These are phyloP conservation scores for Bombyx huttoni DNA, from an alignment of 2,888 invertebrate species.

Conservation along the genomic window DNA sequence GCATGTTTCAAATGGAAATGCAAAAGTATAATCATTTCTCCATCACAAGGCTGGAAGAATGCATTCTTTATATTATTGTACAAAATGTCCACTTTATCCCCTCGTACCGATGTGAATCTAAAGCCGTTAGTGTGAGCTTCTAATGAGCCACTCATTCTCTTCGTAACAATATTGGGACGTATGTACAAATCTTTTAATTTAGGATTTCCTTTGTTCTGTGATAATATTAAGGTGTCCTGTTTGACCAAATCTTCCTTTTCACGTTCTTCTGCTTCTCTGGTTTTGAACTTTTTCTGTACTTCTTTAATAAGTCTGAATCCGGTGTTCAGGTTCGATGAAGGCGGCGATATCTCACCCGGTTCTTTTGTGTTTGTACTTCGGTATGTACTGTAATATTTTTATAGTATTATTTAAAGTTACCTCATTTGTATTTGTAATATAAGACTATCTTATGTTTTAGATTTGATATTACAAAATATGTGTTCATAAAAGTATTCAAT, in stretches of 20 bases:
- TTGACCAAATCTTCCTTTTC: slow-evolving; percentile 99
- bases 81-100: slow-evolving; percentile 98
- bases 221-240: slow-evolving; percentile 95
- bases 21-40: slow-evolving; percentile 98
- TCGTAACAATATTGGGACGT: slow-evolving; percentile 98
- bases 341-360: slow-evolving; percentile 94
- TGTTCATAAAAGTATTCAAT: too few species aligned
- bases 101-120: slow-evolving; percentile 97
- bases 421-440: too few species aligned
- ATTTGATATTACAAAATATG: too few species aligned
- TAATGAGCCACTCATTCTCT: slow-evolving; percentile 92
- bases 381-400: slow-evolving; percentile 79
- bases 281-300: slow-evolving; percentile 98
- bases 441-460: too few species aligned
- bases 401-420: too few species aligned
- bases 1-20: slow-evolving; percentile 99
- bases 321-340: slow-evolving; percentile 95
- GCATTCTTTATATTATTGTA: slow-evolving; percentile 99
- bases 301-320: slow-evolving; percentile 99
- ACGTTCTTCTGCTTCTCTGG: slow-evolving; percentile 97
- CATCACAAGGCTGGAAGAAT: slow-evolving; percentile 99
- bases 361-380: slow-evolving; percentile 98
- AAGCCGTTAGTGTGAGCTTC: slow-evolving; percentile 98
- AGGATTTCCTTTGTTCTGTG: slow-evolving; percentile 97
- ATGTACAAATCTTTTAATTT: slow-evolving; percentile 98